phyloP scores from a whole-genome alignment of 2,888 invertebrate genomes.

The Syrista parreyssii region DNA sequence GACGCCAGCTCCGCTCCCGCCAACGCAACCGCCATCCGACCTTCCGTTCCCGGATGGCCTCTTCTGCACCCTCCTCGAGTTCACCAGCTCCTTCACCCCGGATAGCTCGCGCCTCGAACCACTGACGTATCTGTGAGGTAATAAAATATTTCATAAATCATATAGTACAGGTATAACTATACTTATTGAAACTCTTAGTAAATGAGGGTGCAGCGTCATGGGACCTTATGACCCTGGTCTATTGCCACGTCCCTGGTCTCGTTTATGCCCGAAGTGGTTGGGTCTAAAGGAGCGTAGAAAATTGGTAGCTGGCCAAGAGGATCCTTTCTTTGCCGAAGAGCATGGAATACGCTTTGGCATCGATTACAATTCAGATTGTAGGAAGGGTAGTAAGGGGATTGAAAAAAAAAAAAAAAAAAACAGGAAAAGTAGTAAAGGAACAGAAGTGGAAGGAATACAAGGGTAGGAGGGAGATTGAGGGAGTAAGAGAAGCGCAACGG shows the following conservation, averaged over 20 bases:
- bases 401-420: background rate
- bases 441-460: constrained; percentile 11
- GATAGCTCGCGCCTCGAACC: constrained; percentile 57
- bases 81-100: constrained; percentile 58
- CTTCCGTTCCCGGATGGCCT: constrained; percentile 51
- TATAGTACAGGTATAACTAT: background rate
- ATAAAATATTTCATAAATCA: background rate
- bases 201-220: background rate
- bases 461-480: constrained; percentile 9
- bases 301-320: background rate
- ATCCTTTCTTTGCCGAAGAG: background rate
- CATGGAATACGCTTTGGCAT: background rate
- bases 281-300: background rate
- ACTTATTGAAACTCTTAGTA: background rate
- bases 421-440: background rate
- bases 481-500: background rate
- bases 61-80: constrained; percentile 55
- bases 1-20: constrained; percentile 38
- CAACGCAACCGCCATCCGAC: constrained; percentile 47
- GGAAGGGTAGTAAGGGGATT: background rate
- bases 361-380: background rate
- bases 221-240: background rate
- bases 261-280: background rate
- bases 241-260: background rate
- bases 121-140: constrained; percentile 47